Base-by-base conservation (phyloP, 1,140 invertebrate genomes). In the Euwallacea fornicatus region DNA sequence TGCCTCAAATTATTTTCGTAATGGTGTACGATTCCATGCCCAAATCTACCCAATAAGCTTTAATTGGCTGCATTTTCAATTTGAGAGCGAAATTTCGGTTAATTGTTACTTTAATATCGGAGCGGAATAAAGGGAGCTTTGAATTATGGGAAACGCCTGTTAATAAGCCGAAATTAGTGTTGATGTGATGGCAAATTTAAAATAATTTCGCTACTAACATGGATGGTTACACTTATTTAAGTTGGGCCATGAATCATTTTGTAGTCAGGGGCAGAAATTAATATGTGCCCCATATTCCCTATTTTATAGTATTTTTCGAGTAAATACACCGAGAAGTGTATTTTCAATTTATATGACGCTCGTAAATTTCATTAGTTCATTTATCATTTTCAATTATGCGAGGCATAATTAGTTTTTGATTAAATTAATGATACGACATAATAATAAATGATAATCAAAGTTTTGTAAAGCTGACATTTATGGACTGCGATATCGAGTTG, bases 1-100 rank as follows among this genome's bases (percentile, higher is more conserved):
- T 60, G 42, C 21, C 55, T 43, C 56, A 41, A 68, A 68, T 47
- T 59, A 60, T 60, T 68, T 68, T 60, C 66, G 53, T 68, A 68
- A 68, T 68, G 66, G 66, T 56, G 53, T 47, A 56, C 66, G 16
- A 60, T 68, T 67, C 46, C 42, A 41, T 47, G 41, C 21, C 50
- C 33, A 42, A 56, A 65, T 42, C 13, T 50, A 9, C 13, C 33
- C 33, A 42, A 65, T 41, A 54, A 46, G 63, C 21, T n/a, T 42
- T 42, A 53, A 54, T 46, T 65, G 47, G 47, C 46, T 50, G 41
- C 47, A 54, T 65, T 65, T 65, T 65, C 47, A 61, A 61, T 61
- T 61, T 61, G 42, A 21, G 21, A 43, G 59, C 21, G 33, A 61
- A 61, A 43, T 61, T 61, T 61, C 59, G 59, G 59, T 61, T 61